Evolutionary conservation across 23 tunicate genomes (phyloP), one percentile per base, ranked within the genome.

Genomic region (Ciona savignyi): DNA sequence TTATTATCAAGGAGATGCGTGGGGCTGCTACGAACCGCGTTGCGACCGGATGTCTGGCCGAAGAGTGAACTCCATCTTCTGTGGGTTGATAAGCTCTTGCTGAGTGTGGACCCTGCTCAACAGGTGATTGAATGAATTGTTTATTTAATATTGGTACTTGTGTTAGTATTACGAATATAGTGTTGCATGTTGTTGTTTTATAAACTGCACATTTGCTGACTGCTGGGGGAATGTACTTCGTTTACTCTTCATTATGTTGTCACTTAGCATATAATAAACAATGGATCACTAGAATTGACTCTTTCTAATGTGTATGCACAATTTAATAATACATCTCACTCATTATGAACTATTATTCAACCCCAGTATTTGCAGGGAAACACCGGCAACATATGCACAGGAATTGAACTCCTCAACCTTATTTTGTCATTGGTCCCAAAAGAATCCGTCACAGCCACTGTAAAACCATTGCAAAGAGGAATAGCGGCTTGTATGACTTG

Each of bases 61-160:
- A 65, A 74, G 67, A 33, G 88, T 51, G 87, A 85, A 2, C 79
- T 88, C 20, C 83, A 82, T 68, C 62, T 88, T 2, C 67, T 35
- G 32, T 88, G 96, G 96, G 70, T 88, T 68, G 96, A 88, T 30
- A 88, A 88, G 63, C 70, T 82, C 0, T 72, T 88, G 65, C 80
- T 49, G 15, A 60, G 81, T 30, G 82, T 82, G 0, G 96, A 88
- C 30, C 64, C 84, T 1, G 62, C 83, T 27, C 96, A 82, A 32
- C 96, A 77, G 84, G 96, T 83, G 33, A 23, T 79, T 78, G 4
- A 20, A 49, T 11, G 19, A 49, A n/a, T n/a, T n/a, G n/a, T n/a
- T n/a, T n/a, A n/a, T n/a, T n/a, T n/a, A n/a, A n/a, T n/a, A n/a
- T n/a, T n/a, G n/a, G n/a, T n/a, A n/a, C n/a, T n/a, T n/a, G n/a